Conservation (phyloP, 1,140 invertebrate genomes). For the Paralvinella palmiformis region DNA sequence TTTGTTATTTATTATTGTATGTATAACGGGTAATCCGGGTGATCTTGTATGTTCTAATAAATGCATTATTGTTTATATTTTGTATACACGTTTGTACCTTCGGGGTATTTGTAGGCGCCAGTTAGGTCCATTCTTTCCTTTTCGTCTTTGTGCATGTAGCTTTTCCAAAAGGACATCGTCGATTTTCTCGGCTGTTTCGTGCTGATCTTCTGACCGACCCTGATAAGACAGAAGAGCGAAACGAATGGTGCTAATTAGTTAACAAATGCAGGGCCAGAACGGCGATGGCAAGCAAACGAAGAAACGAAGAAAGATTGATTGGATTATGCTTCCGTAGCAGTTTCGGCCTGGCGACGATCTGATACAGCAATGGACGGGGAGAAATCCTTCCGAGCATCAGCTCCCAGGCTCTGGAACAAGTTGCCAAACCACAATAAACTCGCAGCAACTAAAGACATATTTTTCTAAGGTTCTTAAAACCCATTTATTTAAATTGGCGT, state of each 20-base stretch:
- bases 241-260: neutral
- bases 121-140: slow-evolving; percentile 70
- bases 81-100: slow-evolving; percentile 56
- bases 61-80: neutral
- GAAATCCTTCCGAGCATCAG: too few species aligned
- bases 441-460: too few species aligned
- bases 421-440: too few species aligned
- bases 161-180: slow-evolving; percentile 67
- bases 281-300: too few species aligned
- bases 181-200: slow-evolving; percentile 50
- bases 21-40: neutral
- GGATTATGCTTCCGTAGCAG: neutral
- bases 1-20: neutral
- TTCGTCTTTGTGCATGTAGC: neutral
- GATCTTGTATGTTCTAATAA: neutral
- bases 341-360: neutral
- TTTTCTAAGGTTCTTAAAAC: too few species aligned
- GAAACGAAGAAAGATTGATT: neutral
- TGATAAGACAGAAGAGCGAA: slow-evolving; percentile 37
- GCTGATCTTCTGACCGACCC: slow-evolving; percentile 78
- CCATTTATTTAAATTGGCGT: too few species aligned
- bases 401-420: too few species aligned
- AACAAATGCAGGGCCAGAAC: neutral
- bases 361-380: too few species aligned
- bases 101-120: slow-evolving; percentile 75